These are phyloP conservation scores for Bufo bufo DNA, from an alignment of 2,113 vertebrate species.

Conservation along the genomic window DNA sequence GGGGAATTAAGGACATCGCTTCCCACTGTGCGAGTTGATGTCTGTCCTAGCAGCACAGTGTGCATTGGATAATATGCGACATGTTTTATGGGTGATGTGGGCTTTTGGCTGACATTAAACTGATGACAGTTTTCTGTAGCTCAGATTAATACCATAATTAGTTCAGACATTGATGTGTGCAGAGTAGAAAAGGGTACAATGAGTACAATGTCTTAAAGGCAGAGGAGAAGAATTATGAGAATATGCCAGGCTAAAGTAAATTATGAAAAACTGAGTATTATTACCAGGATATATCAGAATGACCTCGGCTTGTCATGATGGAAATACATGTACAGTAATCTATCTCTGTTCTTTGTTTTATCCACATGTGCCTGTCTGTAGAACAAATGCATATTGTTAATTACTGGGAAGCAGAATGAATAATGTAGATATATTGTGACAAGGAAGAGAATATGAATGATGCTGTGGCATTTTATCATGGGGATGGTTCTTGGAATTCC, in stretches of 20 bases:
- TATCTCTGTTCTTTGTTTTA: not conserved
- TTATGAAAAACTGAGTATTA: conserved; percentile 1
- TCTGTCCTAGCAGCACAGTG: conserved; percentile 36
- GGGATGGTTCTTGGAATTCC: not conserved
- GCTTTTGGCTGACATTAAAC: conserved; percentile 49
- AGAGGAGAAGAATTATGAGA: conserved; percentile 18
- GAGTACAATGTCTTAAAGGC: conserved; percentile 74
- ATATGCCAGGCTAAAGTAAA: conserved; percentile 6
- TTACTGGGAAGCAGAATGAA: not conserved
- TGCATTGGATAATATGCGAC: conserved; percentile 16
- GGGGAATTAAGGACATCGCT: conserved; percentile 53
- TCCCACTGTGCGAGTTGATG: conserved; percentile 31
- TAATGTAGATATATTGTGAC: not conserved
- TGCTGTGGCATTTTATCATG: not conserved
- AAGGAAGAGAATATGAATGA: not conserved
- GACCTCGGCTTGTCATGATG: not conserved
- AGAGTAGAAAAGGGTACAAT: conserved; percentile 66
- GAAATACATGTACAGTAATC: not conserved
- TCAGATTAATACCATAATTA: conserved; percentile 75
- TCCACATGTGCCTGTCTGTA: not conserved
- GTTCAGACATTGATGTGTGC: conserved; percentile 69
- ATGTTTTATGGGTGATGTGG: conserved; percentile 41
- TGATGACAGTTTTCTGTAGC: conserved; percentile 62
- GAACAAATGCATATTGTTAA: not conserved
- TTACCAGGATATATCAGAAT: not conserved